These are phyloP conservation scores for Clarias pachynema DNA, from an alignment of 2,797 vertebrate species.

Conservation along the genomic window DNA sequence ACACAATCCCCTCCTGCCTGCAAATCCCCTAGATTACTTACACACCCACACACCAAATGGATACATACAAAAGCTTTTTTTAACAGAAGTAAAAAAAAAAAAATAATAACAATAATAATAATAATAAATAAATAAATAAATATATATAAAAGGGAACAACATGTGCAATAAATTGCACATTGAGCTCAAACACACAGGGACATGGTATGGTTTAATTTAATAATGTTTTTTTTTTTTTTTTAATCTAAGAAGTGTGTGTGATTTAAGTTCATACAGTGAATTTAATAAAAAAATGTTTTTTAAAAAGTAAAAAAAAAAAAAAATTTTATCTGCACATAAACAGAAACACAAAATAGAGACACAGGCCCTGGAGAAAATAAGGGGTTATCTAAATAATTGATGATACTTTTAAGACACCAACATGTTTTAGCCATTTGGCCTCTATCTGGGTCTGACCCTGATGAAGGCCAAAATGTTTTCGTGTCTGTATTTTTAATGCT, in stretches of 20 bases:
- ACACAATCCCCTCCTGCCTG: not conserved
- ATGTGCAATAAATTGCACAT: not conserved
- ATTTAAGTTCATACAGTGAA: not conserved
- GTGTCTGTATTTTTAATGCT: too few relatives aligned
- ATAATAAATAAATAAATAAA: not conserved
- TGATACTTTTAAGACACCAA: too few relatives aligned
- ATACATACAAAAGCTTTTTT: not conserved
- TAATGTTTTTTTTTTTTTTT: not conserved
- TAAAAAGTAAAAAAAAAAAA: too few relatives aligned
- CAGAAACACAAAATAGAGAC: not conserved
- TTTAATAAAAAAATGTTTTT: not conserved
- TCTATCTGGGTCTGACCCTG: too few relatives aligned
- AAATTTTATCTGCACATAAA: not conserved
- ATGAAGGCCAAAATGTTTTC: too few relatives aligned
- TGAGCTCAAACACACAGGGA: not conserved
- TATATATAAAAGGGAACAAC: not conserved
- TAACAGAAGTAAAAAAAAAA: not conserved
- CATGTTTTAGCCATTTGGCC: too few relatives aligned
- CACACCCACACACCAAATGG: constrained; percentile 12
- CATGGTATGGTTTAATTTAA: not conserved
- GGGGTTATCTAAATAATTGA: too few relatives aligned
- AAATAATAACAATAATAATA: not conserved
- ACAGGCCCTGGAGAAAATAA: not conserved
- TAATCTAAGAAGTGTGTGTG: not conserved
- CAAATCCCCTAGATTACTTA: constrained; percentile 17